Evolutionary conservation across 2,888 invertebrate genomes (phyloP).

Genomic region (Hecatera dysodea): DNA sequence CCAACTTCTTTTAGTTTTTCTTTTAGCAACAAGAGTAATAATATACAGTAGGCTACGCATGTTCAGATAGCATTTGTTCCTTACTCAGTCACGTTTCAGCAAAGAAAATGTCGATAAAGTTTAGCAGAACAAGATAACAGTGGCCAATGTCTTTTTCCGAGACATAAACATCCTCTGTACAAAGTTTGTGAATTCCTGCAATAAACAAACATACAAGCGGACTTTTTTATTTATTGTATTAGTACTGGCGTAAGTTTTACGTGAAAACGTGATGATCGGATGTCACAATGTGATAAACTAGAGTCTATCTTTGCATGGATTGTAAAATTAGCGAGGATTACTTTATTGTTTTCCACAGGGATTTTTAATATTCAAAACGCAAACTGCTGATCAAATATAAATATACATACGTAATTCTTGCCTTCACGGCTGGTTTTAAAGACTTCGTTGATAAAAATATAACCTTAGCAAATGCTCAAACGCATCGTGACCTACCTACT

Average conservation of each 20-base stretch:
- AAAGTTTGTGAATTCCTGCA: conserved; percentile 55
- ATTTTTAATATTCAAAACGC: neutral
- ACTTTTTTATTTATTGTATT: conserved; percentile 53
- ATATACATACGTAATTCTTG: neutral
- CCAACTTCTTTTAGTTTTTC: neutral
- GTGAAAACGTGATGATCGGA: conserved; percentile 29
- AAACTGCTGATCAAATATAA: neutral
- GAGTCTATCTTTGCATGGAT: neutral
- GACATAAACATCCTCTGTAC: conserved; percentile 55
- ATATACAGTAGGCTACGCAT: neutral
- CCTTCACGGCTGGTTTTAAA: neutral
- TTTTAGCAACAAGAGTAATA: neutral
- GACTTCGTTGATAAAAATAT: neutral
- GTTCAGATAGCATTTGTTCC: conserved; percentile 48
- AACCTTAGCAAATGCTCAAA: too few relatives aligned
- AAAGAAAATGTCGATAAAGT: conserved; percentile 56
- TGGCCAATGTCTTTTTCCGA: conserved; percentile 46
- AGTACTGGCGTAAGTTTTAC: conserved; percentile 42
- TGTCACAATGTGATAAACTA: conserved; percentile 27
- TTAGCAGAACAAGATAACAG: conserved; percentile 59
- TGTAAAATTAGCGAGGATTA: too few relatives aligned
- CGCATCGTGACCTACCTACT: neutral
- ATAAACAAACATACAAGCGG: conserved; percentile 54
- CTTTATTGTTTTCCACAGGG: too few relatives aligned
- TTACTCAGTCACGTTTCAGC: conserved; percentile 56